Evolutionary conservation across 2,888 invertebrate species (phyloP).

Genomic region (Germaria angustata): DNA sequence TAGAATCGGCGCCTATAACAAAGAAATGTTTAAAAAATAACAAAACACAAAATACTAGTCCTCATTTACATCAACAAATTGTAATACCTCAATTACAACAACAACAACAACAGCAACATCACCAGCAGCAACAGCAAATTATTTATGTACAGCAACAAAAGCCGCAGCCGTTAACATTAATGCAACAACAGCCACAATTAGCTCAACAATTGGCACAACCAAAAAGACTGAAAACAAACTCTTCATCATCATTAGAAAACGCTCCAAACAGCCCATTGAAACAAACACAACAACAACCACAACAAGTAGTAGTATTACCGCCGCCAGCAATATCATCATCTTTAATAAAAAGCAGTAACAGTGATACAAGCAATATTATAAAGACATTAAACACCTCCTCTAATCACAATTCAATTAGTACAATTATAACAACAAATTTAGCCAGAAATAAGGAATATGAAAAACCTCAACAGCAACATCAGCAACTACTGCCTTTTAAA

Average conservation of each 20-base stretch:
- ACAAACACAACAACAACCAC: slow-evolving; percentile 61
- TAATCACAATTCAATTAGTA: slow-evolving; percentile 59
- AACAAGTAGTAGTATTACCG: slow-evolving; percentile 34
- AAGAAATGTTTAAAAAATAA: slow-evolving; percentile 64
- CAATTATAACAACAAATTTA: slow-evolving; percentile 41
- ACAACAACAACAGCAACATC: slow-evolving; percentile 61
- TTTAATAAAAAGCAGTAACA: slow-evolving; percentile 12
- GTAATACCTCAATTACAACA: slow-evolving; percentile 62
- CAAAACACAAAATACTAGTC: slow-evolving; percentile 64
- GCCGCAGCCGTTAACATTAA: slow-evolving; percentile 51
- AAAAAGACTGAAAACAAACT: slow-evolving; percentile 77
- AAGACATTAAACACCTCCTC: slow-evolving; percentile 66
- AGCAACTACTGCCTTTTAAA: slow-evolving; percentile 59
- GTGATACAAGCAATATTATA: slow-evolving; percentile 59
- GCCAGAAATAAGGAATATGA: slow-evolving; percentile 70
- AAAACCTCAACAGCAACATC: slow-evolving; percentile 72
- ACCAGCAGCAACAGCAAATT: slow-evolving; percentile 64
- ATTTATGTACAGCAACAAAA: slow-evolving; percentile 68
- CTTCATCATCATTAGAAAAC: slow-evolving; percentile 52
- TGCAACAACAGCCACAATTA: slow-evolving; percentile 60
- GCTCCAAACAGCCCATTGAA: slow-evolving; percentile 50
- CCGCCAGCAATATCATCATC: slow-evolving; percentile 60
- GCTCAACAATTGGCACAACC: slow-evolving; percentile 73
- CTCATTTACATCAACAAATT: slow-evolving; percentile 58
- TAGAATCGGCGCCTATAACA: slow-evolving; percentile 81